These are phyloP conservation scores for Varroa destructor DNA, from an alignment of 1,140 invertebrate genomes.

Conservation along the genomic window DNA sequence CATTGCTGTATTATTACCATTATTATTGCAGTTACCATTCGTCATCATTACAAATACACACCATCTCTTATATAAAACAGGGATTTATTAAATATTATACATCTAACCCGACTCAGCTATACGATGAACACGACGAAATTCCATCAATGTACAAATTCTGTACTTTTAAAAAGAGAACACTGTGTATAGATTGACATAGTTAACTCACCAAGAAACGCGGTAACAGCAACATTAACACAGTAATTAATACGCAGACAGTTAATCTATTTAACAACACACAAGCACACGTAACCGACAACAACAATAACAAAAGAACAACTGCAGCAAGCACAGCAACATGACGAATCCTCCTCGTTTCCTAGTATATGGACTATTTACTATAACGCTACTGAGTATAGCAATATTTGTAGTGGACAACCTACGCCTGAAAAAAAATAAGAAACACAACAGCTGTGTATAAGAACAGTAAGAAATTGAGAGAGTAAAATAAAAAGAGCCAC, in stretches of 20 bases:
- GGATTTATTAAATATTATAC: neutral
- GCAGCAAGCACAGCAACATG: constrained; percentile 1
- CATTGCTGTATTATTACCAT: neutral
- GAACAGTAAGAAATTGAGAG: constrained; percentile 9
- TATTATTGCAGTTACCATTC: neutral
- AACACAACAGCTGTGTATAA: constrained; percentile 21
- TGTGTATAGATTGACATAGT: too few relatives aligned
- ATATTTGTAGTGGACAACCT: constrained; percentile 28
- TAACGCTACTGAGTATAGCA: constrained; percentile 28
- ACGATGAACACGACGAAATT: constrained; percentile 4
- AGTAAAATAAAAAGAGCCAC: constrained; percentile 27
- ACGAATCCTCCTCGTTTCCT: constrained; percentile 27
- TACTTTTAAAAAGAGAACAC: constrained; percentile 6
- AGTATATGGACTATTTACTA: constrained; percentile 27
- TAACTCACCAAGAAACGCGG: neutral
- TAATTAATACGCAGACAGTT: neutral
- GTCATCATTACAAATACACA: neutral
- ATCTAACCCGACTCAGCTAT: neutral
- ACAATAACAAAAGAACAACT: constrained; percentile 17
- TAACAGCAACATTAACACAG: constrained; percentile 8
- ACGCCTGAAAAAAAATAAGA: constrained; percentile 4
- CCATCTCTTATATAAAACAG: neutral
- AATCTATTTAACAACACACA: constrained; percentile 3
- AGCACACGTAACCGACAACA: constrained; percentile 6
- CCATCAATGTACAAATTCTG: neutral